A percentile compares a stretch with the other conserved stretches of the same genome.
Conservation (phyloP, 1,140 invertebrate species). For the Drosophila kohkoa region DNA sequence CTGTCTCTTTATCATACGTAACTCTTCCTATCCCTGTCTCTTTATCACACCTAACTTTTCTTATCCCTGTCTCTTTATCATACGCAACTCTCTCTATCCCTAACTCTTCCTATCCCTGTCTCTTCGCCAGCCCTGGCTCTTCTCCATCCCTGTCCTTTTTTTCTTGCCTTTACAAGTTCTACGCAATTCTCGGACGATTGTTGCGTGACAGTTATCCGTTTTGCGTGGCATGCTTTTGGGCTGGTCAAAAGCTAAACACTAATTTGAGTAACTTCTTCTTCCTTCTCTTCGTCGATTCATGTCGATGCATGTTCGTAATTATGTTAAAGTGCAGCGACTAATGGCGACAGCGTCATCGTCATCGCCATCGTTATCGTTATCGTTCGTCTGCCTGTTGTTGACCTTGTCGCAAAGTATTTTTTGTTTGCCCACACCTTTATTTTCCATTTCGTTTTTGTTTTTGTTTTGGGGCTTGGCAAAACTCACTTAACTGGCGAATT, state of each 20-base stretch:
- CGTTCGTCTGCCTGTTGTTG: conserved; percentile 14
- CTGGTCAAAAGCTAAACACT: conserved; percentile 24
- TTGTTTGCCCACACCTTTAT: conserved; percentile 3
- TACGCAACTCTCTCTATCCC: no score
- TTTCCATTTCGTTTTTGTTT: background rate
- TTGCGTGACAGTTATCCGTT: conserved; percentile 37
- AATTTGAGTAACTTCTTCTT: conserved; percentile 11
- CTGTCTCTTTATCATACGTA: no score
- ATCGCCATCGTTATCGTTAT: conserved; percentile 19
- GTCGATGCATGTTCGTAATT: conserved; percentile 24
- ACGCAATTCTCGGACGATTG: background rate
- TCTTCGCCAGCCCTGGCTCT: no score
- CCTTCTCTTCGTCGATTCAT: background rate
- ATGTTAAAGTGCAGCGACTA: conserved; percentile 29
- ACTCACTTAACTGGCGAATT: conserved; percentile 4
- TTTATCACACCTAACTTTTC: no score
- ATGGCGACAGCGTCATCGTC: conserved; percentile 12
- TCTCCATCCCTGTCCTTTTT: no score
- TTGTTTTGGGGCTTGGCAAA: conserved; percentile 9
- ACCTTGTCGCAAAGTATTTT: conserved; percentile 12
- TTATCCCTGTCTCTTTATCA: no score
- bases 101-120: no score
- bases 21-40: no score
- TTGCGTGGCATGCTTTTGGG: conserved; percentile 43
- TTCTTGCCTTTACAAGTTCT: no score